Evolutionary conservation across 1,140 invertebrate species (phyloP).

Genomic region (Lasioglossum baleicum): DNA sequence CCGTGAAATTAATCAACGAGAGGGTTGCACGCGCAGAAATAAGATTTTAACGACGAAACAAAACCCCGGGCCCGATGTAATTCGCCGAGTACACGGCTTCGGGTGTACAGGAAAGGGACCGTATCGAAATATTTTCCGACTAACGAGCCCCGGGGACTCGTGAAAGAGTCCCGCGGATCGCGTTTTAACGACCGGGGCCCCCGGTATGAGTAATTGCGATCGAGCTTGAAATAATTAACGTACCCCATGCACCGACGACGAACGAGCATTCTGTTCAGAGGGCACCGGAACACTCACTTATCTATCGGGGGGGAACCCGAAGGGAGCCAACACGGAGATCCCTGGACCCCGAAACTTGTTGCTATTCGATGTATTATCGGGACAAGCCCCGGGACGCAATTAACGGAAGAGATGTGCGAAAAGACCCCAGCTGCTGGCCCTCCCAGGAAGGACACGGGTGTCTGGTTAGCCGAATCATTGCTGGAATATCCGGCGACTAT

Average conservation of each 20-base stretch:
- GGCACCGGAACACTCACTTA: constrained; percentile 39
- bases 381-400: constrained; percentile 18
- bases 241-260: constrained; percentile 30
- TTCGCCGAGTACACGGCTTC: neutral
- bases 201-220: constrained; percentile 66
- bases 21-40: neutral
- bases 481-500: constrained; percentile 29
- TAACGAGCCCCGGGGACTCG: constrained; percentile 55
- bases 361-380: constrained; percentile 60
- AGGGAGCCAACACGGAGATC: neutral
- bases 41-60: constrained; percentile 8
- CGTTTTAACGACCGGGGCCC: constrained; percentile 55
- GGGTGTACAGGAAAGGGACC: neutral
- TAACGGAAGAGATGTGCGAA: constrained; percentile 26
- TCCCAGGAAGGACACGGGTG: neutral
- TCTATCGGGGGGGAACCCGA: constrained; percentile 43
- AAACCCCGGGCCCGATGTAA: neutral
- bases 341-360: constrained; percentile 50
- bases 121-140: constrained; percentile 47
- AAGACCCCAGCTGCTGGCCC: neutral
- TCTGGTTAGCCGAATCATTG: neutral
- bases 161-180: constrained; percentile 39
- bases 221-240: constrained; percentile 66
- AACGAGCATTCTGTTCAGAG: constrained; percentile 1
- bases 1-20: constrained; percentile 13